These are phyloP conservation scores for Rhinoraja longicauda DNA, from an alignment of 2,797 vertebrate genomes.

Conservation along the genomic window DNA sequence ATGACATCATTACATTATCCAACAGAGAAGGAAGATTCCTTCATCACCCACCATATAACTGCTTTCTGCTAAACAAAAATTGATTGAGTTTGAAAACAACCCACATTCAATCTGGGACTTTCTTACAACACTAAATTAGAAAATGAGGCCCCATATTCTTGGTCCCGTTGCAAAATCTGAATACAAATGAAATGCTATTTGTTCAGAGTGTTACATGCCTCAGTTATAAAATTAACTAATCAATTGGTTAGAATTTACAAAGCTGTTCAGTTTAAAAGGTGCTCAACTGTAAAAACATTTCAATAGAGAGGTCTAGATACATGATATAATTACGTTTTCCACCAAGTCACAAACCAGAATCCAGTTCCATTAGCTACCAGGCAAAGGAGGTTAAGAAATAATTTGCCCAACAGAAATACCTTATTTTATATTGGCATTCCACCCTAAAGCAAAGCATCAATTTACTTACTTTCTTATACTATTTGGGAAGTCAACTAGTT, in stretches of 20 bases:
- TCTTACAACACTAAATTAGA: not conserved
- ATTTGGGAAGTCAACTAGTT: not conserved
- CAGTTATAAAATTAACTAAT: not conserved
- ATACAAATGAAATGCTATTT: not conserved
- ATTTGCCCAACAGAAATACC: not conserved
- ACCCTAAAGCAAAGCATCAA: not conserved
- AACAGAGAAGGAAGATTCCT: not conserved
- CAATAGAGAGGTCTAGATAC: not conserved
- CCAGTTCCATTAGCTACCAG: not conserved
- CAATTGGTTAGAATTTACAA: not conserved
- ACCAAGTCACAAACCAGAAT: not conserved
- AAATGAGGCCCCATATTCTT: not conserved
- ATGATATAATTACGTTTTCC: not conserved
- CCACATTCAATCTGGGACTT: not conserved
- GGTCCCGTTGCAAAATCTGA: not conserved
- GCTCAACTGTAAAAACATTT: not conserved
- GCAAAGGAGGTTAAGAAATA: not conserved
- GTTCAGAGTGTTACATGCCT: not conserved
- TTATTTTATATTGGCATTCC: not conserved
- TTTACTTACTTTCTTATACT: not conserved
- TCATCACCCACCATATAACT: not conserved
- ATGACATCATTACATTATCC: not conserved
- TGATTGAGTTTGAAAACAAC: not conserved
- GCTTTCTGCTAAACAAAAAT: not conserved
- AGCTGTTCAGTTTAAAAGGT: not conserved